phyloP scores from a whole-genome alignment of 2,113 vertebrate genomes.

The Heterotilapia buettikoferi region DNA sequence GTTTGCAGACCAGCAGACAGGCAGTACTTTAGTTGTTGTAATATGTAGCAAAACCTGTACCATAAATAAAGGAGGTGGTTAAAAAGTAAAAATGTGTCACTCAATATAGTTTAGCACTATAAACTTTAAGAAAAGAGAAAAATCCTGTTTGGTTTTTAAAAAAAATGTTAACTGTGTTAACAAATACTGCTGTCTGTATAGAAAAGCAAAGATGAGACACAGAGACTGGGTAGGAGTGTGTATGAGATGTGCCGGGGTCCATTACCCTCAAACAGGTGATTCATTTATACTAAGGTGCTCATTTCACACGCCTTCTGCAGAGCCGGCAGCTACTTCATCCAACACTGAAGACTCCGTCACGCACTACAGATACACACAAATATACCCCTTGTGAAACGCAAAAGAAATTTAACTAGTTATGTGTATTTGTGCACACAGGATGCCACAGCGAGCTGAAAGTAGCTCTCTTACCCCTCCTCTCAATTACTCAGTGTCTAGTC shows the following conservation, averaged over 20 bases:
- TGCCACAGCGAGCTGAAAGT: background rate
- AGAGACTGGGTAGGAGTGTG: background rate
- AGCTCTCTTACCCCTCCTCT: background rate
- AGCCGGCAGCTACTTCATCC: slow-evolving; percentile 12
- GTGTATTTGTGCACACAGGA: background rate
- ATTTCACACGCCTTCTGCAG: slow-evolving; percentile 6
- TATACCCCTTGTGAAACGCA: background rate
- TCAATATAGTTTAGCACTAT: background rate
- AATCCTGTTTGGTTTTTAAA: background rate
- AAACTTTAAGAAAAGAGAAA: background rate
- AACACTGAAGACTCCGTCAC: background rate
- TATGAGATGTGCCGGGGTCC: background rate
- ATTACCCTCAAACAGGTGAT: slow-evolving; percentile 27
- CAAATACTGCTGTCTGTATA: background rate
- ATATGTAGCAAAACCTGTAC: background rate
- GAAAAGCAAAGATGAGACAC: background rate
- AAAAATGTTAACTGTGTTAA: background rate
- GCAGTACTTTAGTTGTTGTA: background rate
- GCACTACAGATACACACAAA: background rate
- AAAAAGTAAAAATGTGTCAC: background rate
- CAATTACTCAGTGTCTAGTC: slow-evolving; percentile 13
- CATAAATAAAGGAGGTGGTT: background rate
- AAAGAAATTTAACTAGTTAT: background rate
- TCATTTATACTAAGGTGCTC: slow-evolving; percentile 15
- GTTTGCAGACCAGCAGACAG: background rate